Conservation (phyloP, 2,113 vertebrate genomes). For the Pterocles orientalis region DNA sequence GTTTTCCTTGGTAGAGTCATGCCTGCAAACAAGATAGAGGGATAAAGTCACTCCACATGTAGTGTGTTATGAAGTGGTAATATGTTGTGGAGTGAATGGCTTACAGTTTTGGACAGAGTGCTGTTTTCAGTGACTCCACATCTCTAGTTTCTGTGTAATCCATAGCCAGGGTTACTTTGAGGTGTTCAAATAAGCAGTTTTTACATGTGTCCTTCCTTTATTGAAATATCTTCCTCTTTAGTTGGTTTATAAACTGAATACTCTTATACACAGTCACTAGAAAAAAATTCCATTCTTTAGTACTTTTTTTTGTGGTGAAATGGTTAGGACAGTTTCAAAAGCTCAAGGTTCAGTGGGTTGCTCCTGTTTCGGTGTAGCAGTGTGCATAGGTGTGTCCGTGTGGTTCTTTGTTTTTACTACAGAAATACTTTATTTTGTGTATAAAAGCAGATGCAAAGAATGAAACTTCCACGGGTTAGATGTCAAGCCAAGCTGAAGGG, state of each 20-base stretch:
- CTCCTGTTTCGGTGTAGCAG: neutral
- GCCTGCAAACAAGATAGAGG: neutral
- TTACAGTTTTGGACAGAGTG: neutral
- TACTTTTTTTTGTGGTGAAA: neutral
- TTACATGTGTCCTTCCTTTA: neutral
- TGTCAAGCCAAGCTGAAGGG: neutral
- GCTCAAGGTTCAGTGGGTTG: neutral
- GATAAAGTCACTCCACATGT: neutral
- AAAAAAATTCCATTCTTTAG: neutral
- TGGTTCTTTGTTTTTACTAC: neutral
- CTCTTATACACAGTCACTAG: neutral
- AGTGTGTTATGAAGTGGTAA: neutral
- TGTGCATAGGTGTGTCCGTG: neutral
- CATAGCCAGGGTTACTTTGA: neutral
- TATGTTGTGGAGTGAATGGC: neutral
- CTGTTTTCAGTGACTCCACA: neutral
- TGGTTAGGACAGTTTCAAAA: neutral
- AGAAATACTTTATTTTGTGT: neutral
- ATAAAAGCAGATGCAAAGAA: neutral
- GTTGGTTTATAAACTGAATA: neutral
- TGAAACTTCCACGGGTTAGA: neutral
- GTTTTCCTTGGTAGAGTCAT: slow-evolving; percentile 22
- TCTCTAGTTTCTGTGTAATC: neutral
- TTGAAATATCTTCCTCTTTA: neutral
- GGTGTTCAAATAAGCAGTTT: neutral